Evolutionary conservation across 1,140 invertebrate genomes (phyloP).

Genomic region (Dermatophagoides farinae): DNA sequence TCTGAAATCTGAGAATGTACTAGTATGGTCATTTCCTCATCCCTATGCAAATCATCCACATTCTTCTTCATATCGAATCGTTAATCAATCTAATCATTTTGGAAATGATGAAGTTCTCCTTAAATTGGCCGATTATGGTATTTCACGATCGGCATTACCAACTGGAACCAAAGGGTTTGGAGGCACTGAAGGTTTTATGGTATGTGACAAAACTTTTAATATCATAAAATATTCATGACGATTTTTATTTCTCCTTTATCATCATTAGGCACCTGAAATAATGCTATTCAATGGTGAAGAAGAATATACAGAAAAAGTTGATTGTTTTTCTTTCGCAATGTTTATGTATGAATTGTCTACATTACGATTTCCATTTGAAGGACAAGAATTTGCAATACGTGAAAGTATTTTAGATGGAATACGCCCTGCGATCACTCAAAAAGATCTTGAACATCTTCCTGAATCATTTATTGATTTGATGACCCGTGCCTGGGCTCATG

Average conservation of each 20-base stretch:
- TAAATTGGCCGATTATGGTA: constrained; percentile 88
- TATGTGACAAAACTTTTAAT: not conserved
- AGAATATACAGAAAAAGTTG: constrained; percentile 95
- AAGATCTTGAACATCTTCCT: constrained; percentile 47
- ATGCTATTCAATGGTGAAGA: constrained; percentile 94
- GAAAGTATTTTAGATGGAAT: constrained; percentile 86
- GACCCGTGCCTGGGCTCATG: constrained; percentile 82
- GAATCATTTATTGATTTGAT: constrained; percentile 79
- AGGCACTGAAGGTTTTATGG: constrained; percentile 89
- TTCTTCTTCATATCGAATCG: constrained; percentile 13
- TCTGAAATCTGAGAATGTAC: constrained; percentile 91
- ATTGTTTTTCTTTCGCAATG: constrained; percentile 99
- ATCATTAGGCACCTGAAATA: constrained; percentile 63
- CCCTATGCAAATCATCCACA: constrained; percentile 24
- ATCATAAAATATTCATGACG: not conserved
- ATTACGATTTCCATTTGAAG: constrained; percentile 76
- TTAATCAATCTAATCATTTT: too few species aligned
- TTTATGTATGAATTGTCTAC: constrained; percentile 89
- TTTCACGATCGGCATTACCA: constrained; percentile 62
- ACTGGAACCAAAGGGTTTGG: constrained; percentile 92
- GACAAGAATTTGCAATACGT: constrained; percentile 72
- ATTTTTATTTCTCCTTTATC: not conserved
- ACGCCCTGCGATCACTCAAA: constrained; percentile 58
- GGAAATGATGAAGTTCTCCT: constrained; percentile 45
- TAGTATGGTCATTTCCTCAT: constrained; percentile 79